Percentiles rank a stretch among this genome's conserved stretches.
Evolutionary conservation across 2,797 vertebrate species (phyloP).

Genomic region (Melanotaenia parkinsoni): DNA sequence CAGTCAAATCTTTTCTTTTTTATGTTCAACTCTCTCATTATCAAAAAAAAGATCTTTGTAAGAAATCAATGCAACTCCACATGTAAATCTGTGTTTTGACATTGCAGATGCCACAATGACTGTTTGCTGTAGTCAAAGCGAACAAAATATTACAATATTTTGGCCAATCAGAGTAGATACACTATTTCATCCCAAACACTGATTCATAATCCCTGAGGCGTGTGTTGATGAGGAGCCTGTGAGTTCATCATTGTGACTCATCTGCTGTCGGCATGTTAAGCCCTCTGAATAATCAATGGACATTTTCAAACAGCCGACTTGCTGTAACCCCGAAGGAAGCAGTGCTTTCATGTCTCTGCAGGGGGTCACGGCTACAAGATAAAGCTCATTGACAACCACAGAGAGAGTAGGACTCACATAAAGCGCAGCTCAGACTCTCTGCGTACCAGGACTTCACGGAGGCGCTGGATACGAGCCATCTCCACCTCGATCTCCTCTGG

Average conservation of each 20-base stretch:
- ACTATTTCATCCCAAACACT: constrained; percentile 3
- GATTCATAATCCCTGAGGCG: constrained; percentile 29
- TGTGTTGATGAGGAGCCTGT: constrained; percentile 24
- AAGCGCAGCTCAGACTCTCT: constrained; percentile 97
- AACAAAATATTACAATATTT: neutral
- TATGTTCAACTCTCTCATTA: neutral
- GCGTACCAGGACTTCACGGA: constrained; percentile 96
- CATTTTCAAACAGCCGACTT: constrained; percentile 6
- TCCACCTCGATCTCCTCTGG: constrained; percentile 97
- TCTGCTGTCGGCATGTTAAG: constrained; percentile 26
- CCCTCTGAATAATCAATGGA: constrained; percentile 52
- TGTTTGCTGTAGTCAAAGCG: neutral
- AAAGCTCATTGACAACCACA: constrained; percentile 13
- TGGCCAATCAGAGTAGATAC: neutral
- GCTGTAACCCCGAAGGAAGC: constrained; percentile 7
- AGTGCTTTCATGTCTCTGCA: neutral
- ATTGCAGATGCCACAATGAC: neutral
- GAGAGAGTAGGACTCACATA: constrained; percentile 88
- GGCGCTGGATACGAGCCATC: constrained; percentile 96
- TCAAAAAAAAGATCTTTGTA: neutral
- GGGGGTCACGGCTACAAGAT: constrained; percentile 13
- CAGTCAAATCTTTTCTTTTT: no score
- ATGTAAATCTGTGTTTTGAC: neutral
- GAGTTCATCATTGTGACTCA: constrained; percentile 48
- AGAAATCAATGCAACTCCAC: neutral